Evolutionary conservation across 2,888 invertebrate species (phyloP), one percentile per base, ranked within the genome.

Genomic region (Dorcus parallelipipedus): DNA sequence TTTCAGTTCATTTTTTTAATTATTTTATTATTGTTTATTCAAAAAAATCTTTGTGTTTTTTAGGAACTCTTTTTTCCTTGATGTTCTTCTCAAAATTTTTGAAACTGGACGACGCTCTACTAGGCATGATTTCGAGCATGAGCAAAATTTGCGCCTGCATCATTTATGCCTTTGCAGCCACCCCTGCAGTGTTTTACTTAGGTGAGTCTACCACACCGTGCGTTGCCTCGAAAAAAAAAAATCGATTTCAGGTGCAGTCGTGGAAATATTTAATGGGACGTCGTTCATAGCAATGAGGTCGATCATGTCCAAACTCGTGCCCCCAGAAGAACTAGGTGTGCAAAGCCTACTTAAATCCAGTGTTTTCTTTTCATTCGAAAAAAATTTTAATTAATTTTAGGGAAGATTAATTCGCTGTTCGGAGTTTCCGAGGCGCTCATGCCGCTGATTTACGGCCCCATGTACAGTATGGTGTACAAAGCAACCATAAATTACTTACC

Each of bases 91-190:
- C 90, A 60, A 90, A 90, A 71, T 78, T 86, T 61, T 75, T 91
- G 60, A 87, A 91, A 76, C 84, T 90, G 61, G 90, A 91, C 64
- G 92, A 92, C 71, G 88, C 91, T 0, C 80, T 90, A n/a, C 86
- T 92, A 23, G 92, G 92, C 17, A 86, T 90, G 1, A 83, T 91
- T 73, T 91, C 91, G 3, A 90, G 90, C 70, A 84, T 86, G 67
- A 91, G 91, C 70, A 92, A 91, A 78, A 90, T 92, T 58, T 78
- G 89, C 14, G 86, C 91, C 2, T 87, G 89, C 48, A 86, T 91
- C 65, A 87, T 91, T 66, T 92, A 90, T 68, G 91, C 91, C 0
- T 91, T 91, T 71, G 87, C 91, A 1, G 84, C 86, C 0, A 84
- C 85, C 55, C 84, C 86, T 6, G 87, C 87, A 84, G 87, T 90